Base-by-base conservation (phyloP, 2,888 invertebrate species). In the Drosophila incognita region DNA sequence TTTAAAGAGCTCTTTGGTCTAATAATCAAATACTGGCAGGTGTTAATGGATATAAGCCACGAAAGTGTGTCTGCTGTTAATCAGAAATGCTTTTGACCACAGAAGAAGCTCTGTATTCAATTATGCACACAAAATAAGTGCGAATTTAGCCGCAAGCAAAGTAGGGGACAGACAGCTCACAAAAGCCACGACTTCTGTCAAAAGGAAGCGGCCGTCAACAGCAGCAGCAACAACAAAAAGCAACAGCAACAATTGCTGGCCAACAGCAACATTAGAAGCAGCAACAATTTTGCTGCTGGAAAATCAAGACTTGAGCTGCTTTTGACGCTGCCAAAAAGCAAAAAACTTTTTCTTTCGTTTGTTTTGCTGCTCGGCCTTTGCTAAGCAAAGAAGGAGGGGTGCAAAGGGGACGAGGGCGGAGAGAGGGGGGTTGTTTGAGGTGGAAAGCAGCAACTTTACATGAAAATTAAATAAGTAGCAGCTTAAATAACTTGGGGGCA, bases 391-490 rank as follows among this genome's bases (percentile, higher is more conserved):
- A 11, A 5, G 21, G 42, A 1, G 0, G n/a, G 15, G 1, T 52
- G 53, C 52, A 61, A 65, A 46, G 61, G n/a, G 15, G 15, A 36
- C 2, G 21, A 7, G 13, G 7, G 7, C 1, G 24, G 8, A 2
- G 53, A 15, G 10, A 48, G 48, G 53, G 36, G 63, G 13, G 13
- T 35, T 35, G 48, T 29, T 4, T 52, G 59, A 51, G 49, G 57
- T 46, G 15, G 40, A 21, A 31, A 60, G 65, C 57, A 67, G 57
- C 49, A 81, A 84, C 73, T 89, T 82, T 79, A 84, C 79, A 84
- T 90, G 90, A 89, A 89, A 90, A 87, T 90, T 84, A 90, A 90
- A 90, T 90, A 87, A 90, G 90, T 82, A 89, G 82, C 72, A 83
- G 87, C 81, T 87, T 87, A 90, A 90, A 87, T 74, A 86, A 89